phyloP scores from a whole-genome alignment of 2,888 invertebrate genomes.

The Chelonus formosanus region DNA sequence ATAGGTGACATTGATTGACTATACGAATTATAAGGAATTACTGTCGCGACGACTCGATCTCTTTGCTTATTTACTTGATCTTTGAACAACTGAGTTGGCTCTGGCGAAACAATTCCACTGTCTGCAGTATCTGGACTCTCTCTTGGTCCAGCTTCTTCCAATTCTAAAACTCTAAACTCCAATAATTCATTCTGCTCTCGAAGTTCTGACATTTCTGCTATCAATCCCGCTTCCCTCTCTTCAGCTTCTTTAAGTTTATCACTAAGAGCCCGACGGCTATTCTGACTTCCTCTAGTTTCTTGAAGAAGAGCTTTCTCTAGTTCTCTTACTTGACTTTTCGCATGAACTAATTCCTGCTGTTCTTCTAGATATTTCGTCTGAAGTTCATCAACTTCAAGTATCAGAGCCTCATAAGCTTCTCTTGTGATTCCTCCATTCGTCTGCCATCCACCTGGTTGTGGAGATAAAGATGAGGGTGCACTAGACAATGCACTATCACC shows the following conservation, averaged over 20 bases:
- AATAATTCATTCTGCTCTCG: slow-evolving; percentile 82
- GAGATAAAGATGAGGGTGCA: slow-evolving; percentile 76
- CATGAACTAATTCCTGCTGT: slow-evolving; percentile 65
- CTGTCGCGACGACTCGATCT: slow-evolving; percentile 56
- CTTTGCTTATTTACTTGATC: slow-evolving; percentile 51
- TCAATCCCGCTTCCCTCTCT: slow-evolving; percentile 69
- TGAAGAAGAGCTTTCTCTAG: slow-evolving; percentile 66
- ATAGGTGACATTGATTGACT: slow-evolving; percentile 45
- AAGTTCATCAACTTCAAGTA: slow-evolving; percentile 53
- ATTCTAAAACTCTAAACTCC: slow-evolving; percentile 80
- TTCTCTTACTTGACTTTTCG: slow-evolving; percentile 67
- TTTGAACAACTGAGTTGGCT: slow-evolving; percentile 64
- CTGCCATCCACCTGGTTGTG: slow-evolving; percentile 68
- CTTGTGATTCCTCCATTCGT: slow-evolving; percentile 45
- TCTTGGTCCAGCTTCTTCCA: slow-evolving; percentile 69
- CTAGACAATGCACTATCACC: slow-evolving; percentile 76
- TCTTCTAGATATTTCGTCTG: slow-evolving; percentile 56
- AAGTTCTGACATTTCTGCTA: slow-evolving; percentile 76
- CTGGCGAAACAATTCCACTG: slow-evolving; percentile 65
- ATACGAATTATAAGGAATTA: slow-evolving; percentile 54
- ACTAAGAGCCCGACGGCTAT: slow-evolving; percentile 56
- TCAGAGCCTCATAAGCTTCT: slow-evolving; percentile 62
- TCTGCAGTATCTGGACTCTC: slow-evolving; percentile 53
- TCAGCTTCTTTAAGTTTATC: slow-evolving; percentile 66
- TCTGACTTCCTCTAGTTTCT: slow-evolving; percentile 59